phyloP scores from a whole-genome alignment of 2,113 vertebrate species.

The Thermophis baileyi region DNA sequence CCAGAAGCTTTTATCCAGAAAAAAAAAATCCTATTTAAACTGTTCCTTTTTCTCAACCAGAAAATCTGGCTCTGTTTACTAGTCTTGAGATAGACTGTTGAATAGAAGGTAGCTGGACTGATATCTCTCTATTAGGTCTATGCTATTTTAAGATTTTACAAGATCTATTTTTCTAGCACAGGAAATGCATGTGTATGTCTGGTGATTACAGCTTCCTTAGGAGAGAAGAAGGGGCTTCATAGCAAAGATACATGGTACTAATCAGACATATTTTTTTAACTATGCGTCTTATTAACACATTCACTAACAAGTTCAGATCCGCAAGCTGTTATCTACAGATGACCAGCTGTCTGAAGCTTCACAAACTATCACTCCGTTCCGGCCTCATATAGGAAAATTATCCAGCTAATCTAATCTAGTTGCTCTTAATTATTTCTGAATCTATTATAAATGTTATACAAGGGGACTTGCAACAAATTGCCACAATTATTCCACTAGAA shows the following conservation, averaged over 20 bases:
- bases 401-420: background rate
- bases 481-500: background rate
- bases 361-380: background rate
- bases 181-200: background rate
- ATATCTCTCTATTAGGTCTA: background rate
- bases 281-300: slow-evolving; percentile 7
- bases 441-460: background rate
- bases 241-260: background rate
- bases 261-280: slow-evolving; percentile 8
- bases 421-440: slow-evolving; percentile 3
- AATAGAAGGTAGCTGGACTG: background rate
- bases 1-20: background rate
- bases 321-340: background rate
- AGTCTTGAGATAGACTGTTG: background rate
- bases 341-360: slow-evolving; percentile 11
- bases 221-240: background rate
- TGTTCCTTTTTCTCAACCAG: background rate
- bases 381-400: background rate
- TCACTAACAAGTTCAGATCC: slow-evolving; percentile 1
- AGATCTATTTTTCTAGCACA: background rate
- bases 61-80: background rate
- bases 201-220: background rate
- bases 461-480: background rate
- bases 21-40: background rate
- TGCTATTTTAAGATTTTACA: background rate